Evolutionary conservation across 2,888 invertebrate genomes (phyloP).

Genomic region (Sthenelais limicola): DNA sequence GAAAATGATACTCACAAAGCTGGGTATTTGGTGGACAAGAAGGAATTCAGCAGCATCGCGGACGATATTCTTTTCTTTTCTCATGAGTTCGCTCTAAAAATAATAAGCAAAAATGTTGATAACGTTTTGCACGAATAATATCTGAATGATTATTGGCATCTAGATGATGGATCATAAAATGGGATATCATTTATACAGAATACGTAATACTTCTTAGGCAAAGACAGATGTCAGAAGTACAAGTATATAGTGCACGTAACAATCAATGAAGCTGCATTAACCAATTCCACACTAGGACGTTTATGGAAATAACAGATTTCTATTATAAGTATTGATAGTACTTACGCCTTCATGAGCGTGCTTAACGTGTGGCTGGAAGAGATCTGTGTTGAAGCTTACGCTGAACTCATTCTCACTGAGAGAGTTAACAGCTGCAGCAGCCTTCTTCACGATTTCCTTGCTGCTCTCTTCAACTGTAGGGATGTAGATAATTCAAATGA

Average conservation of each 20-base stretch:
- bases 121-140: too few species aligned
- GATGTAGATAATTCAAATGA: too few species aligned
- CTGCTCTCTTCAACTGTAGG: constrained; percentile 81
- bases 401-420: constrained; percentile 96
- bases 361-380: constrained; percentile 93
- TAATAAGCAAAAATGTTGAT: constrained; percentile 34
- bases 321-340: background rate
- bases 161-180: too few species aligned
- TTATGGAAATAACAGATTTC: background rate
- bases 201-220: too few species aligned
- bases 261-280: too few species aligned
- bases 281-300: too few species aligned
- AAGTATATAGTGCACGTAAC: too few species aligned
- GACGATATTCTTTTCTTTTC: constrained; percentile 90
- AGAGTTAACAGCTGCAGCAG: constrained; percentile 92
- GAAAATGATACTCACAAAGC: constrained; percentile 81
- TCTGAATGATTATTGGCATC: too few species aligned
- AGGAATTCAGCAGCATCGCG: constrained; percentile 97
- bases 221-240: too few species aligned
- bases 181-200: too few species aligned
- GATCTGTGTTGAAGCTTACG: constrained; percentile 98
- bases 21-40: constrained; percentile 93
- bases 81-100: constrained; percentile 77
- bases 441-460: constrained; percentile 87
- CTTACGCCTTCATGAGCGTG: constrained; percentile 81